Evolutionary conservation across 2,113 vertebrate species (phyloP).

Genomic region (Mionectes macconnelli): DNA sequence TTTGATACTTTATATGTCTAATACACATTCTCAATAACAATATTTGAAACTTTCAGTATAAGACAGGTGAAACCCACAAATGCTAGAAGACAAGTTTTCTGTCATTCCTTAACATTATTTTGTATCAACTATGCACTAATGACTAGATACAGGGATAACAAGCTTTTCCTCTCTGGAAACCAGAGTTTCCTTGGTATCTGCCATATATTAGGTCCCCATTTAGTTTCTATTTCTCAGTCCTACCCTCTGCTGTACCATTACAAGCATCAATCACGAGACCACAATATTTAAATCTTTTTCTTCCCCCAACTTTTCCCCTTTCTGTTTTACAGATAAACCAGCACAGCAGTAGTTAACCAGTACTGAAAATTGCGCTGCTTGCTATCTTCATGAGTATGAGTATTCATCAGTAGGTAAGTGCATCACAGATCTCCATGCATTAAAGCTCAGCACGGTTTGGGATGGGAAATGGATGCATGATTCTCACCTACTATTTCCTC

Average conservation of each 20-base stretch:
- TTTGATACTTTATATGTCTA: neutral
- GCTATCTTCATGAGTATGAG: neutral
- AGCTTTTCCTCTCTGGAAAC: neutral
- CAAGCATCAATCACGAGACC: neutral
- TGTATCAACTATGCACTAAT: neutral
- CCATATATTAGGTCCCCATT: rapidly evolving
- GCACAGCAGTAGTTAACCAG: neutral
- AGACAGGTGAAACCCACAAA: neutral
- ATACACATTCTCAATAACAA: neutral
- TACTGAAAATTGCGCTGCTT: no score
- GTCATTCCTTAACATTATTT: neutral
- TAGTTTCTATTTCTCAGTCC: neutral
- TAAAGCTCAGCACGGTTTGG: neutral
- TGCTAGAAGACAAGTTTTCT: neutral
- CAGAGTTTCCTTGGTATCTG: neutral
- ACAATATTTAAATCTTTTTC: neutral
- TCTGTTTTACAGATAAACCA: neutral
- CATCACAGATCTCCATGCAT: neutral
- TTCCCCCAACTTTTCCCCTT: neutral
- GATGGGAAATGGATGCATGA: neutral
- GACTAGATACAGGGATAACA: neutral
- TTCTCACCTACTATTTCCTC: neutral
- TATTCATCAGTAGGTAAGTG: neutral
- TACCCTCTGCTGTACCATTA: neutral
- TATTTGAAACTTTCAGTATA: neutral